These are phyloP conservation scores for Synanthedon vespiformis DNA, from an alignment of 2,888 invertebrate species.

Conservation along the genomic window DNA sequence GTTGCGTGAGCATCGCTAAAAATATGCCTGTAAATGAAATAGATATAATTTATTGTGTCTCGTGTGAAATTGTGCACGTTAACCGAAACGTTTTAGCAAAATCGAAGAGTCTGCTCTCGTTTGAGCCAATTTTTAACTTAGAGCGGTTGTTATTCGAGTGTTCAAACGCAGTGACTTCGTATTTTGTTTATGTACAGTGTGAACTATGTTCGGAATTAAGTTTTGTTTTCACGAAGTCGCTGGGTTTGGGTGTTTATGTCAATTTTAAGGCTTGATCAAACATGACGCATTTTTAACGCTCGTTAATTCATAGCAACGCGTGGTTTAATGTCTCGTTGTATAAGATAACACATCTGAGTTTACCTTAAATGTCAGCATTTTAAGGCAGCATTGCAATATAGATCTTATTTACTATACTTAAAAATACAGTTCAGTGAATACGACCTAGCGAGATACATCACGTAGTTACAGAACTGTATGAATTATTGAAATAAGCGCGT, in stretches of 20 bases:
- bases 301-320: too few species aligned
- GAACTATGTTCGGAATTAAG: slow-evolving; percentile 2
- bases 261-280: neutral
- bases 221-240: slow-evolving; percentile 1
- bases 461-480: too few species aligned
- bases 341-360: too few species aligned
- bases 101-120: neutral
- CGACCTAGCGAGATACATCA: too few species aligned
- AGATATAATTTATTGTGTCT: neutral
- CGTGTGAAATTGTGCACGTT: neutral
- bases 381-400: too few species aligned
- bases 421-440: too few species aligned
- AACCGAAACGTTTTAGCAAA: neutral
- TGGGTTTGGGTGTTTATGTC: neutral
- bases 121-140: neutral
- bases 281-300: too few species aligned
- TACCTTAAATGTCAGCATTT: too few species aligned
- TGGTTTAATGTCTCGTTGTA: too few species aligned
- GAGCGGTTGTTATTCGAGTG: slow-evolving; percentile 36
- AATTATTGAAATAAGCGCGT: too few species aligned
- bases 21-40: neutral
- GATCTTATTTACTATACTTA: too few species aligned
- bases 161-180: slow-evolving; percentile 5
- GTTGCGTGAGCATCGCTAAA: too few species aligned
- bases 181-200: slow-evolving; percentile 5